phyloP scores from a whole-genome alignment of 2,113 vertebrate genomes.

The Propithecus coquereli region DNA sequence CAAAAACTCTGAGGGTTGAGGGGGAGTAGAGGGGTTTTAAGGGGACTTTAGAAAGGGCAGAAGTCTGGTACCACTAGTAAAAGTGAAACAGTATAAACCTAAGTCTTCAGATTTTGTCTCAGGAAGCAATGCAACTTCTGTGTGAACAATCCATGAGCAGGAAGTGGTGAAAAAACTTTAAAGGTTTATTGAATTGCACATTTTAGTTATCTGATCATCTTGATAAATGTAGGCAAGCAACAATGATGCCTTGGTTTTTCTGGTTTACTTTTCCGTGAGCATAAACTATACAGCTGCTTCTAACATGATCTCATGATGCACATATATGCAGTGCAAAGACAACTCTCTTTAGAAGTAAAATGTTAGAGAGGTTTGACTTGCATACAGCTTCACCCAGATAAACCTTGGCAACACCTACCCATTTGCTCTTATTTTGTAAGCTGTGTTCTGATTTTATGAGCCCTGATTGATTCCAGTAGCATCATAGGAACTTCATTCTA shows the following conservation, averaged over 20 bases:
- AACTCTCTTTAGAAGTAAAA: slow-evolving; percentile 17
- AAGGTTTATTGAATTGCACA: slow-evolving; percentile 65
- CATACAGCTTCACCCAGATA: background rate
- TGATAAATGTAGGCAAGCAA: slow-evolving; percentile 76
- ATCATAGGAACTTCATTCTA: background rate
- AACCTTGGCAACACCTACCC: background rate
- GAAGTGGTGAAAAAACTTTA: slow-evolving; percentile 79
- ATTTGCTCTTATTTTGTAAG: background rate
- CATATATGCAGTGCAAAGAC: slow-evolving; percentile 42
- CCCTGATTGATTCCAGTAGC: background rate
- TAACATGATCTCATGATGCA: slow-evolving; percentile 37
- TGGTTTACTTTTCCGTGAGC: slow-evolving; percentile 71
- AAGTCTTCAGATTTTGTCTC: slow-evolving; percentile 71
- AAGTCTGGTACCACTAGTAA: background rate
- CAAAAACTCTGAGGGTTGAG: too few species aligned
- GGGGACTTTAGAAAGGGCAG: background rate
- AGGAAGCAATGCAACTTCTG: slow-evolving; percentile 62
- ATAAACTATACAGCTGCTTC: slow-evolving; percentile 57
- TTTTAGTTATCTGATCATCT: slow-evolving; percentile 82
- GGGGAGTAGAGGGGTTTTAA: background rate
- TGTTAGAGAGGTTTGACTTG: slow-evolving; percentile 23
- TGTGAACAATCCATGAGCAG: slow-evolving; percentile 73
- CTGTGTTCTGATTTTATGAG: background rate
- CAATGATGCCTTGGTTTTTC: slow-evolving; percentile 72
- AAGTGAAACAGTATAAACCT: slow-evolving; percentile 47